Conservation (phyloP, 2,797 vertebrate species). For the Mastacembelus armatus region DNA sequence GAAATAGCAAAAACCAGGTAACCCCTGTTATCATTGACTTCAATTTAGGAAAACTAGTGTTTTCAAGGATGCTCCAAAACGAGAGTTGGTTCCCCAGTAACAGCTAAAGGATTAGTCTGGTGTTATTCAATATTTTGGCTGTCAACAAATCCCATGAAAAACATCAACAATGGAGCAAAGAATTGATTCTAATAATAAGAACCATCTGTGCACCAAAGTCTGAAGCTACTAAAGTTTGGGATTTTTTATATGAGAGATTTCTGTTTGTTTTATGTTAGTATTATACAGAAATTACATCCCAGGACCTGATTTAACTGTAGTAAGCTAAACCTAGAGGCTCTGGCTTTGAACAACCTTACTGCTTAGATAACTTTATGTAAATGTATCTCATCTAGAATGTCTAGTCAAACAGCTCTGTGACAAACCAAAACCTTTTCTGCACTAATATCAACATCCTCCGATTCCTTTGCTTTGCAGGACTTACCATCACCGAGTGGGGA, state of each 20-base stretch:
- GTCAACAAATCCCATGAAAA: not conserved
- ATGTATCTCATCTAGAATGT: conserved; percentile 4
- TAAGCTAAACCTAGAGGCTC: not conserved
- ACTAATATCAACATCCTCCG: conserved; percentile 24
- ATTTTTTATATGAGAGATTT: no score
- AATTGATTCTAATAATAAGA: not conserved
- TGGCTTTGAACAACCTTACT: conserved; percentile 14
- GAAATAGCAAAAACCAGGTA: no score
- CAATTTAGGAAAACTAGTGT: not conserved
- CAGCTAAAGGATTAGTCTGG: not conserved
- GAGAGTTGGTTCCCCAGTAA: not conserved
- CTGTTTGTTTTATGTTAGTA: not conserved
- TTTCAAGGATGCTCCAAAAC: not conserved
- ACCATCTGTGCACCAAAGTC: not conserved
- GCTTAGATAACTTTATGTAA: conserved; percentile 46
- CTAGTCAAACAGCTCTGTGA: conserved; percentile 54
- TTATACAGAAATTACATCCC: conserved; percentile 20
- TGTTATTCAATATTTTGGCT: not conserved
- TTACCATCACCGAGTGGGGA: conserved; percentile 92
- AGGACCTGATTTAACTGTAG: conserved; percentile 9
- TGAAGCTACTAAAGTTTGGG: no score
- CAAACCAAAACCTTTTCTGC: not conserved
- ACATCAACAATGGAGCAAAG: not conserved
- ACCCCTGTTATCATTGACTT: no score
- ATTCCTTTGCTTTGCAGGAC: conserved; percentile 10